These are phyloP conservation scores for Corynorhinus townsendii DNA, from an alignment of 2,113 vertebrate species.

Conservation along the genomic window DNA sequence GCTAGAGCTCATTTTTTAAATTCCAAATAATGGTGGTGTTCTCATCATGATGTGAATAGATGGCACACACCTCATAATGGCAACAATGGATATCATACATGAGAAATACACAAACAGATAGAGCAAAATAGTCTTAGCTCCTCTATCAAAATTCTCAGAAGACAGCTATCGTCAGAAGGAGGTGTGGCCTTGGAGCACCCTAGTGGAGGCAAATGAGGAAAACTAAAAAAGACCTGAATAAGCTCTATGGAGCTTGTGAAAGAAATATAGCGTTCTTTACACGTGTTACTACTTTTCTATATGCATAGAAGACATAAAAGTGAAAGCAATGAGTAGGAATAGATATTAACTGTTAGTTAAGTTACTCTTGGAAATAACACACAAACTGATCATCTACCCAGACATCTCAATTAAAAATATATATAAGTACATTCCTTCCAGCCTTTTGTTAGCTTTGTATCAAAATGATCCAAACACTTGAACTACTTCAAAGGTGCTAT, in stretches of 20 bases:
- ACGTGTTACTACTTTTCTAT: background rate
- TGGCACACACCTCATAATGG: background rate
- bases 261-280: background rate
- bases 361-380: conserved; percentile 61
- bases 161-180: background rate
- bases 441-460: conserved; percentile 61
- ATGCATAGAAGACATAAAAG: background rate
- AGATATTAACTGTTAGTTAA: conserved; percentile 77
- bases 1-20: background rate
- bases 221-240: background rate
- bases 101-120: background rate
- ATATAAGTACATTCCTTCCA: conserved; percentile 57
- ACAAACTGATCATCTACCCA: conserved; percentile 63
- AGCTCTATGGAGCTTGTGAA: background rate
- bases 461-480: conserved; percentile 56
- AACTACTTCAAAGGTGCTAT: conserved; percentile 65
- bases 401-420: conserved; percentile 71
- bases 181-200: background rate
- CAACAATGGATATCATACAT: background rate
- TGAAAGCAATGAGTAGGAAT: conserved; percentile 62
- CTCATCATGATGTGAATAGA: background rate
- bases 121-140: background rate
- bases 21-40: background rate
- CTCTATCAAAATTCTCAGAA: background rate
- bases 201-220: background rate